Base-by-base conservation (phyloP, 2,797 vertebrate genomes). In the Gymnocypris eckloni region DNA sequence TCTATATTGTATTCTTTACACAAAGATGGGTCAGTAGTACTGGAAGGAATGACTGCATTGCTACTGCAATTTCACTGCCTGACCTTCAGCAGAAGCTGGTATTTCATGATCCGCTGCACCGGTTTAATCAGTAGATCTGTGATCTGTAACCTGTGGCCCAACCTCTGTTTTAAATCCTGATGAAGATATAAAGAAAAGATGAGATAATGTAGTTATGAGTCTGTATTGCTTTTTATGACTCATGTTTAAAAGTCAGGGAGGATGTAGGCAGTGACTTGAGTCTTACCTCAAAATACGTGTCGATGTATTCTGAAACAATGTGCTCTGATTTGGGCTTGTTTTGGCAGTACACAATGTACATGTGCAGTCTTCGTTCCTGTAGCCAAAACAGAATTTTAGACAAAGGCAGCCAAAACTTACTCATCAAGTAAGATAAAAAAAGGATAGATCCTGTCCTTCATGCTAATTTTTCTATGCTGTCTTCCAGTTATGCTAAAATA, bases 251-350 rank as follows among this genome's bases (percentile, higher is more conserved):
- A 71, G 52, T 59, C 50, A 71, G 25, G 37, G 4, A 33, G 66
- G n/a, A 82, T 12, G 52, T 56, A 71, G 37, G 69, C 67, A 72
- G 50, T 22, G 41, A 28, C 43, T 69, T 37, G 16, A 4, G 56
- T 91, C 96, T 96, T 94, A 99, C 98, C 95, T 99, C 98, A 94
- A 99, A 99, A 93, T 99, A 99, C 0, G 98, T 99, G 92, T 99
- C 98, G 61, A 99, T 98, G 93, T 99, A 99, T 92, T 99, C 98
- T 6, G 98, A 98, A 88, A 99, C 98, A 79, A 99, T 99, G 94
- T 99, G 97, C 94, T 99, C 98, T 83, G 98, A 99, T 94, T 99
- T 99, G 90, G 98, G 98, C 93, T 99, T 99, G 94, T 99, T 99
- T 92, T 99, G 98, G 94, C 98, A 99, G 94, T 99, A 99, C 90